Base-by-base conservation (phyloP, 2,888 invertebrate genomes). In the Amphiduros pacificus region DNA sequence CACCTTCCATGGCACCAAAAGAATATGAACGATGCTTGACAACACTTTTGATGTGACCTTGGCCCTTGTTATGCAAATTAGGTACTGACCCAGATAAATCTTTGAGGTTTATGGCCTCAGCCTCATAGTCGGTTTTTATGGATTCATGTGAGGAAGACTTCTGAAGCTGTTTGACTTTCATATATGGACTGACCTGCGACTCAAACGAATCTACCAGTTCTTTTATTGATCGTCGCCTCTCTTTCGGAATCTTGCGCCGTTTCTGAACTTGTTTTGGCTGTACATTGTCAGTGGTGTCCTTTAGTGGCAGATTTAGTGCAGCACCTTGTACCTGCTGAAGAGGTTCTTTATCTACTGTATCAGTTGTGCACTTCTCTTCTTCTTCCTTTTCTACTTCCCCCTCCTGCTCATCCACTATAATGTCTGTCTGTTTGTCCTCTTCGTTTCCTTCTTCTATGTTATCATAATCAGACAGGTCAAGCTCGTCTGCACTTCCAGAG, bases 401-500 rank as follows among this genome's bases (percentile, higher is more conserved):
- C 17, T 36, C 36, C 6, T n/a, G 6, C 22, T 44, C 44, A 6
- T 44, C 44, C 6, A 44, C 44, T 22, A 44, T 44, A 4, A 44
- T 44, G 22, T 44, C 44, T 20, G 44, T 44, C 6, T 44, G 44
- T 4, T n/a, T 22, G 22, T 44, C 44, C n/a, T n/a, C 22, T 6
- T 44, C 44, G n/a, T n/a, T n/a, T n/a, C n/a, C n/a, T 20, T 44
- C 44, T 4, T 48, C 52, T 22, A 59, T 4, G 17, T 52, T 52
- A 24, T 59, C 59, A 40, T 51, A 52, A 41, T 59, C 59, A 27
- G 59, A 52, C 11, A 59, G 36, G 22, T 59, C 59, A n/a, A 59
- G 52, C 22, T 59, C 59, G 40, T 51, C 26, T 9, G 50, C 53
- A 53, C 40, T 40, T 2, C 28, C 40, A n/a, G n/a, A n/a, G 24